Base-by-base conservation (phyloP, 2,797 vertebrate genomes). In the Micropoecilia bifurca region DNA sequence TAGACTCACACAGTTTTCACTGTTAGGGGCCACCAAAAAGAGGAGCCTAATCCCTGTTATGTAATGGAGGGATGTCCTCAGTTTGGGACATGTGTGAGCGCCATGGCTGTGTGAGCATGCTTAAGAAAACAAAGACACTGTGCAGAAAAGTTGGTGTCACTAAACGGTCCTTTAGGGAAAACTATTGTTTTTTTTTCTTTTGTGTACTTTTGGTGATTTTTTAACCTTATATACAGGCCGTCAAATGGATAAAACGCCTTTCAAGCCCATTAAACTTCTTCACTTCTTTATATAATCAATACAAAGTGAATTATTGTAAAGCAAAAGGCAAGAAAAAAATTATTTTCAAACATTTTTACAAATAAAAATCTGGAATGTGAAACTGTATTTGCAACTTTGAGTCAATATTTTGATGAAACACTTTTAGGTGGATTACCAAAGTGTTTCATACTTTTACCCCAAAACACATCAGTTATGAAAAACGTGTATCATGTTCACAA, bases 41-140 rank as follows among this genome's bases (percentile, higher is more conserved):
- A 77, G 80, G 77, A 78, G 72, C 80, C 47, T 95, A 94, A 95
- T 93, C 93, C 93, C 20, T 81, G 85, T 94, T 95, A 91, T 80
- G 92, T 94, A 94, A 74, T 33, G 43, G 75, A 84, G 75, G 55
- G 74, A 78, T 25, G 46, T 83, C 77, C 79, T 84, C 68, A 80
- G 76, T 77, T 71, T 78, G 76, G 77, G 80, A 80, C 73, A 46
- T 79, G 73, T 72, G 48, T 45, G 30, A 71, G 46, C 75, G 80
- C 68, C 39, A 22, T 75, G 61, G 74, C 73, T 55, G 55, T 77
- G 75, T 61, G 83, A 79, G 83, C 83, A 76, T 91, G 90, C 87
- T 87, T 80, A 90, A 91, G 79, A 91, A 93, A 91, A 93, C 88
- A 92, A 47, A 87, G 77, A 68, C 87, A 87, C 57, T 57, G 9